Conservation (phyloP, 1,140 invertebrate genomes). For the Drosophila paulistorum region DNA sequence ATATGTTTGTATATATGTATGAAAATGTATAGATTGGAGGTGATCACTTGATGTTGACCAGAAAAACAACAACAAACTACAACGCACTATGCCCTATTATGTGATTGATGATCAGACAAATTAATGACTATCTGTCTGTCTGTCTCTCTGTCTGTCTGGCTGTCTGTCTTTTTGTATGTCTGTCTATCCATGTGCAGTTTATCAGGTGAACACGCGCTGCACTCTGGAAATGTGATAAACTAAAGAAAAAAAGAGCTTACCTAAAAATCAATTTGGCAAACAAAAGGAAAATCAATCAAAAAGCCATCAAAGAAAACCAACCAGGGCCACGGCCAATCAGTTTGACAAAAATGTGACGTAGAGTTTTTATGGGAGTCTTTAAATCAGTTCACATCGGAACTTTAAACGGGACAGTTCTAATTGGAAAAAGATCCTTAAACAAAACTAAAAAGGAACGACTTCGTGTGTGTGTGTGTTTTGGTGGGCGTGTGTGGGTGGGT, state of each 20-base stretch:
- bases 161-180: not conserved
- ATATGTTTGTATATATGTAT: not conserved
- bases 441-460: not conserved
- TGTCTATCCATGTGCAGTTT: not conserved
- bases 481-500: conserved; percentile 24
- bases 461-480: not conserved
- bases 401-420: conserved; percentile 33
- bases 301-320: conserved; percentile 50
- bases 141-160: not conserved
- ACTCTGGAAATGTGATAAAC: conserved; percentile 31
- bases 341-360: conserved; percentile 28
- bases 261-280: conserved; percentile 12
- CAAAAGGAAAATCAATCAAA: conserved; percentile 63
- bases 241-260: conserved; percentile 18
- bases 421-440: not conserved
- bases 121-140: not conserved
- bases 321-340: conserved; percentile 29
- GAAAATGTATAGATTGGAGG: conserved; percentile 27
- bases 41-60: conserved; percentile 48
- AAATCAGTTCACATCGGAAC: conserved; percentile 50
- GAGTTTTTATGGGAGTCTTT: not conserved
- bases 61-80: conserved; percentile 17
- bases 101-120: conserved; percentile 49
- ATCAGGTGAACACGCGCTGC: conserved; percentile 44
- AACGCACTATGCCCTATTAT: conserved; percentile 11